Conservation (phyloP, 2,113 vertebrate species). For the Pollachius pollachius region DNA sequence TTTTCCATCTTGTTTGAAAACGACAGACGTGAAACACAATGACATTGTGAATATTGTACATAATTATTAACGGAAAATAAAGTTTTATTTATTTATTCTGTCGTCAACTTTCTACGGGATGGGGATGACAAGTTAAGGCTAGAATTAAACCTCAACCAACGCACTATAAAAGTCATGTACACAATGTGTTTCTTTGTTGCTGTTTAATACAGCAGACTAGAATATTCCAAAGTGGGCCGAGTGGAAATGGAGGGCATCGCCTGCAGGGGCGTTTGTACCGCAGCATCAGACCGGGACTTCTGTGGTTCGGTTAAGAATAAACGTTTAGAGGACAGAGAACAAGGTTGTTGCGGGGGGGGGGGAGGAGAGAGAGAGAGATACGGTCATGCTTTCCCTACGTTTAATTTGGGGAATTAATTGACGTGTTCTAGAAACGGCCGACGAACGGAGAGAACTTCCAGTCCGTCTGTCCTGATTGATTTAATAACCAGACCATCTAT, state of each 20-base stretch:
- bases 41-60: constrained; percentile 53
- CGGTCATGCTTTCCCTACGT: no score
- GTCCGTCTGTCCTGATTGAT: not conserved
- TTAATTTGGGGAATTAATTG: no score
- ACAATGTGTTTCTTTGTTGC: no score
- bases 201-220: no score
- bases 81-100: constrained; percentile 65
- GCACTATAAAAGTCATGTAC: no score
- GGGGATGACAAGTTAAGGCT: no score
- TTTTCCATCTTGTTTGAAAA: not conserved
- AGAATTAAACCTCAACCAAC: no score
- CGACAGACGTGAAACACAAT: constrained; percentile 5
- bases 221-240: not conserved
- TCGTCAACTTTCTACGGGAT: not conserved
- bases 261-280: not conserved
- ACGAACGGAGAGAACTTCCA: no score
- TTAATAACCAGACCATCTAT: not conserved
- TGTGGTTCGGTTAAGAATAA: not conserved
- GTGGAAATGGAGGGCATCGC: constrained; percentile 28
- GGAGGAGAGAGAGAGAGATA: not conserved
- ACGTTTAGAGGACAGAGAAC: not conserved
- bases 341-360: not conserved
- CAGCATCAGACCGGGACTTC: not conserved
- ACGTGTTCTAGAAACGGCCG: no score
- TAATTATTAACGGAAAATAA: constrained; percentile 59